Evolutionary conservation across 2,888 invertebrate genomes (phyloP), one percentile per base, ranked within the genome.

Genomic region (Cerastis rubricosa): DNA sequence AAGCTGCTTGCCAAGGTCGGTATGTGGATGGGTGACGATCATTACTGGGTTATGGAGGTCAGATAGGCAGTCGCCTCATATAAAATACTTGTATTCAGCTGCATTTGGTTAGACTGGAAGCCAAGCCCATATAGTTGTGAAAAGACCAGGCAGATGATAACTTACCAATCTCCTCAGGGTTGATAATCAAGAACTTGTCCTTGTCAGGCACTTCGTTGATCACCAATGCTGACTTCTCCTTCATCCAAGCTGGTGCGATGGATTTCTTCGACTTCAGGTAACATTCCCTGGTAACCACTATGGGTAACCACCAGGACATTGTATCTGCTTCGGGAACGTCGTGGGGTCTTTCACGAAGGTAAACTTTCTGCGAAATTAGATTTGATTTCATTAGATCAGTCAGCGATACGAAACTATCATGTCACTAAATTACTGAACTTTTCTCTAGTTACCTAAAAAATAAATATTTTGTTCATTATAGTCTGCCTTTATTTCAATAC

Each of bases 161-260:
- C 94, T 91, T 90, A 98, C 98, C 98, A 82, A 98, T 98, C 95
- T 98, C 98, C 90, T 98, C 98, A 9, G 98, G 98, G 94, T 98
- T 99, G 0, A 98, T 97, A 74, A 99, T 98, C 69, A 98, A 97
- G 89, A 98, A 98, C 71, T 97, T 93, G 69, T 98, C 95, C 43
- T 96, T 94, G 0, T 90, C 92, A 0, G 98, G 97, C 88, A 98
- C 93, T 75, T 97, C 94, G 0, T 90, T 89, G 0, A 98, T 88
- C 14, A 92, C 96, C 1, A 97, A 90, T 74, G 97, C 96, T 57
- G 96, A 96, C 66, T 95, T 95, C 71, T 97, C 97, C 82, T 96
- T 97, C 96, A 98, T 97, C 98, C 98, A 98, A 0, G 94, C 92
- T 3, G 92, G 89, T 0, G 98, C 97, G 0, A 95, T 97, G 0